Evolutionary conservation across 1,140 invertebrate genomes (phyloP), one percentile per base, ranked within the genome.

Genomic region (Caerostris darwini): DNA sequence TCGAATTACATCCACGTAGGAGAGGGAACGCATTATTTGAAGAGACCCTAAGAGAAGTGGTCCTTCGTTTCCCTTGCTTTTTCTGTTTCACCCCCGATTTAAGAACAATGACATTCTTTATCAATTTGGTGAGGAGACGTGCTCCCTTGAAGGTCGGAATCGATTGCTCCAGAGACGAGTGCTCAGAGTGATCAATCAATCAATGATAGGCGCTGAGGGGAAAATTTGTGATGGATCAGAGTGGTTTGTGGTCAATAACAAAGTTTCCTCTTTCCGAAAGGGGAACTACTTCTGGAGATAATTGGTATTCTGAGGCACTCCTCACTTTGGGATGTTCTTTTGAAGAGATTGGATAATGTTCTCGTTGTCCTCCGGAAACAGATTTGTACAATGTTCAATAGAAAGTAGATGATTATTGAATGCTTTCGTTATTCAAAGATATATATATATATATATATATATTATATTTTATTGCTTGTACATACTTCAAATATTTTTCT

Each of bases 131-230:
- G 69, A 14, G 61, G 57, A 58, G 57, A 53, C 71, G 57, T 64
- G 58, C 58, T 90, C 67, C 54, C n/a, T 19, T 17, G 17, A 10
- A 59, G 57, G 57, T 61, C 34, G 50, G 69, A 64, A 91, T 91
- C 90, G 90, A 91, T 91, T 81, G 90, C 8, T 82, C 34, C n/a
- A 77, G 64, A 77, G 54, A 61, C 64, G 57, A 87, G 90, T 61
- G 54, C 54, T 91, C 90, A 57, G 19, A 34, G 90, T 91, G 58
- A 82, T 91, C 90, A 82, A 91, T 91, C 90, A 81, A 91, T 91
- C 90, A 83, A 91, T 91, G 90, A 91, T 91, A 91, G 90, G 90
- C 77, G 54, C 90, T 82, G 90, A 91, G 90, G 71, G 71, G 71
- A 54, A 64, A 91, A 91, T 91, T 81, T 91, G 71, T 91, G 77